Evolutionary conservation across 2,797 vertebrate species (phyloP).

Genomic region (Pachyuromys duprasi): DNA sequence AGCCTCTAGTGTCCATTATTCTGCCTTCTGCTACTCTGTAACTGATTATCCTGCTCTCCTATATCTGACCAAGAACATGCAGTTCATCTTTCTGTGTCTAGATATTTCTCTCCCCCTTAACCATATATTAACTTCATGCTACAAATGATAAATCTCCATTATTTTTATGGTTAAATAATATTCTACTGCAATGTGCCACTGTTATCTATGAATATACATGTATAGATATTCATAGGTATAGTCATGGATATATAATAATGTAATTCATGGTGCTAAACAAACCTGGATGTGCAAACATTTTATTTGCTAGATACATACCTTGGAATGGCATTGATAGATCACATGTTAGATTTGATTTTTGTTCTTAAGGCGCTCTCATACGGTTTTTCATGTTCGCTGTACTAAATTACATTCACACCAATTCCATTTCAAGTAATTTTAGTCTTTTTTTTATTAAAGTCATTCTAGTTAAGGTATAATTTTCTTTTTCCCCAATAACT

Average conservation of each 20-base stretch:
- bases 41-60: neutral
- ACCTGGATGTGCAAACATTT: neutral
- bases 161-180: neutral
- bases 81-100: neutral
- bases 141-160: neutral
- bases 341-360: neutral
- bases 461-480: neutral
- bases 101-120: neutral
- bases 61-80: neutral
- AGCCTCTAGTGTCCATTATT: neutral
- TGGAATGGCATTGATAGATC: neutral
- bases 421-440: neutral
- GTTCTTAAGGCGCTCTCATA: neutral
- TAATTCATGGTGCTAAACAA: neutral
- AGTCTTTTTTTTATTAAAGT: neutral
- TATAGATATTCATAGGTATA: neutral
- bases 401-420: neutral
- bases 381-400: neutral
- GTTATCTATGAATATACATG: neutral
- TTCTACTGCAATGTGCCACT: neutral
- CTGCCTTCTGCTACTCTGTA: neutral
- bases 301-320: neutral
- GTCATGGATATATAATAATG: neutral
- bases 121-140: neutral
- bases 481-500: neutral